Percentiles rank a stretch among this genome's conserved stretches.
Conservation (phyloP, 2,113 vertebrate species). For the Aphelocoma coerulescens region DNA sequence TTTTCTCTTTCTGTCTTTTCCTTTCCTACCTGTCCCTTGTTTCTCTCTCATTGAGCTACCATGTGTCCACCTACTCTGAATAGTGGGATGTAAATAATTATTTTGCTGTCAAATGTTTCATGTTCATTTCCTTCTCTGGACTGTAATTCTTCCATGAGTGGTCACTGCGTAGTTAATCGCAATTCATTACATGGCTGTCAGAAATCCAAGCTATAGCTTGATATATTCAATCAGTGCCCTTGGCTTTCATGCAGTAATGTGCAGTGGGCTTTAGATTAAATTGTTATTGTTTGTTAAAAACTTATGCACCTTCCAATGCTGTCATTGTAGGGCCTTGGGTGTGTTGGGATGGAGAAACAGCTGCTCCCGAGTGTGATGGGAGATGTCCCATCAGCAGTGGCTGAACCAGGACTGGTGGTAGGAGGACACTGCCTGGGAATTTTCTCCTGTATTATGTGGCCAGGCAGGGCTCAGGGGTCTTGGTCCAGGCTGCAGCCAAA, state of each 20-base stretch:
- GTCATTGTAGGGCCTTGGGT: not conserved
- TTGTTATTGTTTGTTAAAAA: not conserved
- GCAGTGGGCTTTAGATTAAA: not conserved
- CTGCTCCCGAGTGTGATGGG: rapidly evolving
- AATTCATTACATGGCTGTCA: not conserved
- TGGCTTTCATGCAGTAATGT: not conserved
- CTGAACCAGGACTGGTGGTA: not conserved
- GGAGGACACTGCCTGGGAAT: not conserved
- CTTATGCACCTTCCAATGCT: not conserved
- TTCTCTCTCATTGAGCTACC: not conserved
- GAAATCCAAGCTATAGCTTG: not conserved
- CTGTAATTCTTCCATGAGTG: not conserved
- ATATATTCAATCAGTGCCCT: not conserved
- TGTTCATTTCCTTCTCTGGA: not conserved
- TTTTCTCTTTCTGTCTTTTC: not conserved
- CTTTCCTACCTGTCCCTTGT: not conserved
- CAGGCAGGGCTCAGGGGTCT: not conserved
- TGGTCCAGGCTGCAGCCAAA: not conserved
- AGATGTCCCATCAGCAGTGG: not conserved
- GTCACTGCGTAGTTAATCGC: not conserved
- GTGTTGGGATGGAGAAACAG: not conserved
- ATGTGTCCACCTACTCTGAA: not conserved
- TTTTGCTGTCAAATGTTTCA: not conserved
- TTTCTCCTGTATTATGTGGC: rapidly evolving
- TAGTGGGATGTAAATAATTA: not conserved